Evolutionary conservation across 1,140 invertebrate species (phyloP), one percentile per base, ranked within the genome.

Genomic region (Calephelis virginiensis): DNA sequence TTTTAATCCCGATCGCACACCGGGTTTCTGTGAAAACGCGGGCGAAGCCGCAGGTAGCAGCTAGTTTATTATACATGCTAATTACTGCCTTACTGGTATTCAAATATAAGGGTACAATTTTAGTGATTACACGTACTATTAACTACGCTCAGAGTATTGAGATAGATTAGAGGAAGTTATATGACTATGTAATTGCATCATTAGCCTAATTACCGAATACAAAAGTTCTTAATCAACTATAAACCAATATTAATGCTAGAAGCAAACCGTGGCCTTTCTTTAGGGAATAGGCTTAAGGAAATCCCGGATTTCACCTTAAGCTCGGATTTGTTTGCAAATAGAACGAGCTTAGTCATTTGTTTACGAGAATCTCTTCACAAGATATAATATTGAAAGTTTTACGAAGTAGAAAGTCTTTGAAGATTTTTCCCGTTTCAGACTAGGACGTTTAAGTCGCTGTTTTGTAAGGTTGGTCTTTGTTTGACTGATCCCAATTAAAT

Each of bases 171-270:
- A 53, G 14, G 13, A 28, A 53, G 10, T 28, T 37, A 28, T 17
- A 53, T 56, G 17, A 56, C 37, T 56, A 56, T 56, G 17, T 56
- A 56, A 56, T 56, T 4, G 11, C 50, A 14, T 10, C 17, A 56
- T 56, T 56, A 56, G 2, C 9, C 14, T 37, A 56, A 56, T 56
- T 56, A 56, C 50, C 6, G 37, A 56, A 14, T 6, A 10, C 17
- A 11, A 10, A 11, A 37, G 5, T 56, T 56, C 28, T 10, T 56
- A 28, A 56, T 56, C 50, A 28, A 56, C 50, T 28, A 14, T 53
- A 56, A 56, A 56, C 50, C 50, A 56, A 56, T 56, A 56, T 56
- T 56, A 56, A 56, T 56, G 50, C 50, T 56, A 56, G 17, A 17
- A 28, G 53, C 11, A 56, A 56, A 56, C 28, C 40, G 40, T 56